Evolutionary conservation across 2,113 vertebrate genomes (phyloP).

Genomic region (Donacobius atricapilla): DNA sequence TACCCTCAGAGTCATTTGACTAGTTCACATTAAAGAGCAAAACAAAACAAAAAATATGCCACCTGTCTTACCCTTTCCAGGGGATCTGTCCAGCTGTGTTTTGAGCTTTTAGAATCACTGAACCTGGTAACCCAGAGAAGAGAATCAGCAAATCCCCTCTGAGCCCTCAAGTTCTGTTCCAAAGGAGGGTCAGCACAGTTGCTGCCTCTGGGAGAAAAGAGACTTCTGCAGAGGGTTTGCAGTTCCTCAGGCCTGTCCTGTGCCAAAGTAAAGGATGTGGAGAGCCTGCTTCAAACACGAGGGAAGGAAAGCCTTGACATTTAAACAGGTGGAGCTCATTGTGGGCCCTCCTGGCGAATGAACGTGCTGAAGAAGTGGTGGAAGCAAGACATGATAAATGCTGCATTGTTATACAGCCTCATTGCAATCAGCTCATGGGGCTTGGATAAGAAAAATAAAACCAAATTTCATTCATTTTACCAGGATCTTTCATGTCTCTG

Average conservation of each 20-base stretch:
- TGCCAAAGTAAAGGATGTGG: not conserved
- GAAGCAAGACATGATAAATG: conserved; percentile 18
- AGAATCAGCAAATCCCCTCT: not conserved
- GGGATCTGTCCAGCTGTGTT: not conserved
- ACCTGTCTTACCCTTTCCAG: not conserved
- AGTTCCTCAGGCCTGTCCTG: not conserved
- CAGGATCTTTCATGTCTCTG: conserved; percentile 3
- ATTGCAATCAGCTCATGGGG: not conserved
- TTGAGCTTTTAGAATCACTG: not conserved
- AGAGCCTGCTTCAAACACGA: not conserved
- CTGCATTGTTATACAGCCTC: not conserved
- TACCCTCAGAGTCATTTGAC: not conserved
- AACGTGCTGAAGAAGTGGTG: not conserved
- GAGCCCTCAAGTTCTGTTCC: not conserved
- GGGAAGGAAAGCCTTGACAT: not conserved
- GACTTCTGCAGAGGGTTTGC: not conserved
- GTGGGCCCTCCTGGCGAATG: conserved; percentile 16
- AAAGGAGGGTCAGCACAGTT: not conserved
- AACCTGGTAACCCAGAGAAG: not conserved
- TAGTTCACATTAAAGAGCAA: not conserved
- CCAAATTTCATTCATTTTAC: not conserved
- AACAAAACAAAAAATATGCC: not conserved
- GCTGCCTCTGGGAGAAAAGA: not conserved
- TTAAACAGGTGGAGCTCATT: not conserved
- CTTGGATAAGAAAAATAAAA: not conserved